Percentiles rank a stretch among this genome's conserved stretches.
These are phyloP conservation scores for Megaceryle maxima DNA, from an alignment of 2,113 vertebrate genomes.

Conservation along the genomic window DNA sequence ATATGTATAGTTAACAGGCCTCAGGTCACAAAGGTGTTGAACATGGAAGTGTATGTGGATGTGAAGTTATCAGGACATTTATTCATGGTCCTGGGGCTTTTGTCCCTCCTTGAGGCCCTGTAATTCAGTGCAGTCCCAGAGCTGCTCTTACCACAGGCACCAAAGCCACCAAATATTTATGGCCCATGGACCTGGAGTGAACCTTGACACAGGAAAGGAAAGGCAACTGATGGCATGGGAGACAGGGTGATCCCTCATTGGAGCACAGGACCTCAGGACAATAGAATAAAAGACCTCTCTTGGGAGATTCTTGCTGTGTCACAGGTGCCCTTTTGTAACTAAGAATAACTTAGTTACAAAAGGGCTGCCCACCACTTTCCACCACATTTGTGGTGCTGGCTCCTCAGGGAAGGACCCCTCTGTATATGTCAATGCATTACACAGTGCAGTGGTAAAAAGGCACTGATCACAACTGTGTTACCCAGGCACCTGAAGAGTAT, in stretches of 20 bases:
- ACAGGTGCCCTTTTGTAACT: neutral
- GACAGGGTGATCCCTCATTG: neutral
- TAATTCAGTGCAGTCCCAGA: neutral
- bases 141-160: neutral
- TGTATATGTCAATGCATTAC: neutral
- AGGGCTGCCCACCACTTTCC: neutral
- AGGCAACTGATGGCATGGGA: neutral
- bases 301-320: neutral
- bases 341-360: neutral
- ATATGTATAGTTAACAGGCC: neutral
- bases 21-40: neutral
- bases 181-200: fast-evolving
- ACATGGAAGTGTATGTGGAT: neutral
- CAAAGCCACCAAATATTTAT: neutral
- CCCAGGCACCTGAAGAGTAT: neutral
- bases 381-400: neutral
- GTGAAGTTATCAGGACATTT: neutral
- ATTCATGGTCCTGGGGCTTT: neutral
- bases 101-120: neutral
- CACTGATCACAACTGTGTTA: neutral
- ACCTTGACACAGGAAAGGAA: neutral
- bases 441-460: neutral
- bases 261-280: neutral
- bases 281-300: neutral
- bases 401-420: neutral